Conservation (phyloP, 2,888 invertebrate species). For the Ethmia dodecea region DNA sequence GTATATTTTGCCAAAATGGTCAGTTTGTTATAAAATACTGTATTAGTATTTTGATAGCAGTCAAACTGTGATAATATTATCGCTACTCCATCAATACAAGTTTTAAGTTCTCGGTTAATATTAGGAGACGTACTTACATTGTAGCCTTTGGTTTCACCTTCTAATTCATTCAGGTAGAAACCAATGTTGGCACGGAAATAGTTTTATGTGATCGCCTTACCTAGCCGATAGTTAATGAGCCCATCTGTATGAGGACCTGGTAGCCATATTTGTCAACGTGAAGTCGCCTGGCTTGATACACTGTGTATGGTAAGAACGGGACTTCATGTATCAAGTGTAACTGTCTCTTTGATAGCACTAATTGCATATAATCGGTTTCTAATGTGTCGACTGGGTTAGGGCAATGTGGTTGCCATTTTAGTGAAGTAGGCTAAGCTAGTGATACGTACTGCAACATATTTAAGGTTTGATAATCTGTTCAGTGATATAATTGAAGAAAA, state of each 20-base stretch:
- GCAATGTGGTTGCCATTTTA: constrained; percentile 54
- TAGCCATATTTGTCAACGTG: too few relatives aligned
- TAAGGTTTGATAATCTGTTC: too few relatives aligned
- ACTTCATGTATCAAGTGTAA: constrained; percentile 2
- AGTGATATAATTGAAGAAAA: too few relatives aligned
- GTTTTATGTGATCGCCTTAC: constrained; percentile 29
- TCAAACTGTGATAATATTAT: too few relatives aligned
- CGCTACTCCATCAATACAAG: too few relatives aligned
- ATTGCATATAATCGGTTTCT: constrained; percentile 26
- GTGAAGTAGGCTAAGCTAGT: constrained; percentile 39
- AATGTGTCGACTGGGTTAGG: constrained; percentile 32
- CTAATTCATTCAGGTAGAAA: constrained; percentile 23
- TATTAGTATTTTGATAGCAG: too few relatives aligned
- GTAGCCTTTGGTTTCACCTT: too few relatives aligned
- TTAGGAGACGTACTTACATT: too few relatives aligned
- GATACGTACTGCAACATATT: constrained; percentile 1
- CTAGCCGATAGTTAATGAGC: constrained; percentile 34
- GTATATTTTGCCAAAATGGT: too few relatives aligned
- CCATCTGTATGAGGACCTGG: constrained; percentile 32
- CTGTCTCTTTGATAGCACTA: constrained; percentile 5
- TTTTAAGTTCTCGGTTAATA: too few relatives aligned
- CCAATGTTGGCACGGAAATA: constrained; percentile 24
- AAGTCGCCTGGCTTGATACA: neutral
- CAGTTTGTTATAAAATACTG: too few relatives aligned
- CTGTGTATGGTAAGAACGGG: constrained; percentile 1